phyloP scores from a whole-genome alignment of 2,113 vertebrate species.

The Tragulus kanchil region DNA sequence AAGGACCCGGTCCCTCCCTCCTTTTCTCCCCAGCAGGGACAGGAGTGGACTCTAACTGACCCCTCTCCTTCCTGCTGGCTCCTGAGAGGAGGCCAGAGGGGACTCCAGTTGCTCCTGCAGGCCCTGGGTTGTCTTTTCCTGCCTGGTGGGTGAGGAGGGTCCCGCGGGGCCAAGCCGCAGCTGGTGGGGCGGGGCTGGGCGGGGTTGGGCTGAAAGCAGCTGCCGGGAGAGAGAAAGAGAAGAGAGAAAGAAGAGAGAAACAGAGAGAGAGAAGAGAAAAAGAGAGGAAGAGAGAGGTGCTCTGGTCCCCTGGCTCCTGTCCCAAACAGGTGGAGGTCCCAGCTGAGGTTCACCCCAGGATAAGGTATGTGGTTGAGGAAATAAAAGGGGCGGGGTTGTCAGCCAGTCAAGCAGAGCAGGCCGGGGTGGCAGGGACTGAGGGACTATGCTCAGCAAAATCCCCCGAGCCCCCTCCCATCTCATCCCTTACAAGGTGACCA shows the following conservation, averaged over 20 bases:
- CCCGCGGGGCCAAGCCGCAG: conserved; percentile 76
- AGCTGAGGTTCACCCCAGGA: conserved; percentile 24
- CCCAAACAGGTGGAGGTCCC: neutral
- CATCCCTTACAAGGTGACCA: neutral
- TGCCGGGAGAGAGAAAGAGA: conserved; percentile 28
- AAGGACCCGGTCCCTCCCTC: conserved; percentile 57
- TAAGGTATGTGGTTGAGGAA: conserved; percentile 60
- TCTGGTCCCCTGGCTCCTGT: neutral
- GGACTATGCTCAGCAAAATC: neutral
- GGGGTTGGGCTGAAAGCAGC: conserved; percentile 68
- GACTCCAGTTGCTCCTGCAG: conserved; percentile 52
- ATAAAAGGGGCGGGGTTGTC: neutral
- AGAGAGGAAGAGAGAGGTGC: neutral
- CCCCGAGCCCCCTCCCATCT: neutral
- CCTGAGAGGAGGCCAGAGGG: neutral
- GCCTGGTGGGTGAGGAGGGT: conserved; percentile 30
- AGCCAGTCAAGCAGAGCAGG: neutral
- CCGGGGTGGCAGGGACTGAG: neutral
- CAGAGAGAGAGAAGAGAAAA: neutral
- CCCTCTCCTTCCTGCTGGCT: conserved; percentile 44
- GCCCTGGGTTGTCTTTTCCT: conserved; percentile 29
- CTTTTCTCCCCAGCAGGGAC: neutral
- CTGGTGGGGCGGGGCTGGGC: conserved; percentile 58
- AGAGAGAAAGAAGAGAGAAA: neutral
- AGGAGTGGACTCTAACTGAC: conserved; percentile 39